These are phyloP conservation scores for Etheostoma nigrum DNA, from an alignment of 2,797 vertebrate species.

Conservation along the genomic window DNA sequence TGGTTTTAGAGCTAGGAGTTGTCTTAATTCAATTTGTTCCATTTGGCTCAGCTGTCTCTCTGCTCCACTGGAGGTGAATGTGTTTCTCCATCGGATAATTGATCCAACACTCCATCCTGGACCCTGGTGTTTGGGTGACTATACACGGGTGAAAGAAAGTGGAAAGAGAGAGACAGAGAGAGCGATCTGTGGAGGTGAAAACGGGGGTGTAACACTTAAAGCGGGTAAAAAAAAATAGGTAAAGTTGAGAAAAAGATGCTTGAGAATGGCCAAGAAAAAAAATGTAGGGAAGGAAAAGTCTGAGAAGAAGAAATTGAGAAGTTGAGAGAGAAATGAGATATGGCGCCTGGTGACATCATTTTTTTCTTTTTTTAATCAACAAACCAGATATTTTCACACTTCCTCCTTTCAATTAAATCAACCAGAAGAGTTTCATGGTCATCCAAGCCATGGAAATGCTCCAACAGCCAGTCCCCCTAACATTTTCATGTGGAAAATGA, in stretches of 20 bases:
- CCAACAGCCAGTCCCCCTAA: not conserved
- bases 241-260: not conserved
- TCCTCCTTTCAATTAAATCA: constrained; percentile 13
- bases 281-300: not conserved
- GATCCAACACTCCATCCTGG: constrained; percentile 71
- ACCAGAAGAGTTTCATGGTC: not conserved
- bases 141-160: constrained; percentile 51
- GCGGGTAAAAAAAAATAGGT: not conserved
- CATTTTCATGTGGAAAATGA: not conserved
- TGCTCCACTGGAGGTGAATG: constrained; percentile 79
- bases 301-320: not conserved
- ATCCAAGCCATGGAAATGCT: not conserved
- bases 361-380: not conserved
- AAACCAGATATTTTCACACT: not conserved
- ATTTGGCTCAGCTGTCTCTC: constrained; percentile 79
- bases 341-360: constrained; percentile 14
- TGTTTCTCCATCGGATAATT: constrained; percentile 77
- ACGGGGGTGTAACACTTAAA: constrained; percentile 6
- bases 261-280: not conserved
- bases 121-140: constrained; percentile 44
- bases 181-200: constrained; percentile 23
- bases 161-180: constrained; percentile 39
- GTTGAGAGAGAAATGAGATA: not conserved
- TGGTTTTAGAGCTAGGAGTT: constrained; percentile 72
- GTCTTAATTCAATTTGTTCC: constrained; percentile 84